phyloP scores from a whole-genome alignment of 2,797 vertebrate genomes.

The Choloepus didactylus region DNA sequence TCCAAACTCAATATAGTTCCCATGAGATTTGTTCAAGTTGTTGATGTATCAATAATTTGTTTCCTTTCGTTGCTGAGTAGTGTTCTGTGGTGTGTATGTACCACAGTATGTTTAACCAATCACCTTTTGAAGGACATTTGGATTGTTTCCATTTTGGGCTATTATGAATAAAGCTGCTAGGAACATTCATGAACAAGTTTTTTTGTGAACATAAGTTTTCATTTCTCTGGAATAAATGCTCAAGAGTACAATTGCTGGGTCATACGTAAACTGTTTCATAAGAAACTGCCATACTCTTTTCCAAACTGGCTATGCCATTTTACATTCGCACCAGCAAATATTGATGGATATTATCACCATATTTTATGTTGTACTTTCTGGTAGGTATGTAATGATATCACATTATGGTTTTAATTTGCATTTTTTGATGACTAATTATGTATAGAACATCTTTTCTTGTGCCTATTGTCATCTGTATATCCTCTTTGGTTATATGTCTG shows the following conservation, averaged over 20 bases:
- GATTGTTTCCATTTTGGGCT: neutral
- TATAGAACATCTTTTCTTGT: constrained; percentile 12
- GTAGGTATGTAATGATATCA: neutral
- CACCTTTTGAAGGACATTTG: neutral
- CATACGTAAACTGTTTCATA: constrained; percentile 1
- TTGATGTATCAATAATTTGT: neutral
- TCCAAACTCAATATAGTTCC: neutral
- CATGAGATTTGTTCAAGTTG: neutral
- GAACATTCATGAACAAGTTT: neutral
- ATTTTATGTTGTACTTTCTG: constrained; percentile 49
- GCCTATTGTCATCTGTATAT: neutral
- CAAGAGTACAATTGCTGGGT: neutral
- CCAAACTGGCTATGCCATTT: neutral
- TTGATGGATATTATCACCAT: neutral
- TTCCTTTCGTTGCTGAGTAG: neutral
- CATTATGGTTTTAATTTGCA: constrained; percentile 33
- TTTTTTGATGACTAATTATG: constrained; percentile 43
- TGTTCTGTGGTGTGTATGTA: neutral
- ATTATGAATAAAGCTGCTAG: neutral
- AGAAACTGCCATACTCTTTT: constrained; percentile 33
- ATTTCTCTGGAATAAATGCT: constrained; percentile 14
- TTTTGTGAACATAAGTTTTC: neutral
- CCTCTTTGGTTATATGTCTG: neutral
- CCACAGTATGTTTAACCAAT: neutral
- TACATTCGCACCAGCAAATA: neutral